Evolutionary conservation across 2,888 invertebrate genomes (phyloP).

Genomic region (Spilosoma lubricipeda): DNA sequence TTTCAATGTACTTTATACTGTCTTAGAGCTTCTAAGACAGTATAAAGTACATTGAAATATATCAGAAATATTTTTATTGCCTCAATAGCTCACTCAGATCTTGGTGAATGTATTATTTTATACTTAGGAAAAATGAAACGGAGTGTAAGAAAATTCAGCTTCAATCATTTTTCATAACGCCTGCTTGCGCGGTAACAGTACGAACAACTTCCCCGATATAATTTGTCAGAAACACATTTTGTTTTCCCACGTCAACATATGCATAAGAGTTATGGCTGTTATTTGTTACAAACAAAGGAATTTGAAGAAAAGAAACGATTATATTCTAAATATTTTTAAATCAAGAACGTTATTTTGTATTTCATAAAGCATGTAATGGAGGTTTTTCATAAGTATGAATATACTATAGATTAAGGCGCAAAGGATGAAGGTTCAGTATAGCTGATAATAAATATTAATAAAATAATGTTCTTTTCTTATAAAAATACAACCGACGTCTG

Average conservation of each 20-base stretch:
- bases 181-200: slow-evolving; percentile 31
- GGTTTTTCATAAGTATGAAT: background rate
- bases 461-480: background rate
- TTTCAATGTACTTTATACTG: no score
- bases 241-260: slow-evolving; percentile 49
- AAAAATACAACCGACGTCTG: background rate
- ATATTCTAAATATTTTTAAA: slow-evolving; percentile 38
- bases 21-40: no score
- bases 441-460: background rate
- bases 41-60: slow-evolving; percentile 6
- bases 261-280: slow-evolving; percentile 45
- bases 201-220: slow-evolving; percentile 53
- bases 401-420: background rate
- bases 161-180: slow-evolving; percentile 40
- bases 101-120: slow-evolving; percentile 7
- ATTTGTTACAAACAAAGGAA: slow-evolving; percentile 38
- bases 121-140: slow-evolving; percentile 11
- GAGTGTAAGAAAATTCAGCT: slow-evolving; percentile 8
- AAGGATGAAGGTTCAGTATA: background rate
- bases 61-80: slow-evolving; percentile 1
- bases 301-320: slow-evolving; percentile 32
- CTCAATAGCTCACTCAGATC: slow-evolving; percentile 6
- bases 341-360: no score
- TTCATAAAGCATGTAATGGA: background rate
- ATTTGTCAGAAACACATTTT: slow-evolving; percentile 53